Percentiles rank a stretch among this genome's conserved stretches.
Conservation (phyloP, 2,113 vertebrate species). For the Odobenus rosmarus region DNA sequence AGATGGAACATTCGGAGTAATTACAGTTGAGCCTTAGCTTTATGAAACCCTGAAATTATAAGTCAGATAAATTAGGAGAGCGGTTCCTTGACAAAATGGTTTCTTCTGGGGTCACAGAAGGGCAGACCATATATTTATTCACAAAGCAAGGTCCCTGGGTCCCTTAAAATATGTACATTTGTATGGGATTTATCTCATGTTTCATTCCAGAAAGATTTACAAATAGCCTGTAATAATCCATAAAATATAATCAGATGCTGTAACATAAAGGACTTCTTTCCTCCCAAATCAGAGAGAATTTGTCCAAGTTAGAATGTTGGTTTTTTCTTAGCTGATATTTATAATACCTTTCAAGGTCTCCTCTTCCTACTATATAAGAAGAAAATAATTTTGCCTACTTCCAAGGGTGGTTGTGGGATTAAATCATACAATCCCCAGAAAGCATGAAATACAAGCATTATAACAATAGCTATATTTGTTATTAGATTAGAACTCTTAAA, state of each 20-base stretch:
- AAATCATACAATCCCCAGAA: neutral
- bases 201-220: neutral
- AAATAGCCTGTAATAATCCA: neutral
- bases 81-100: constrained; percentile 7
- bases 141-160: neutral
- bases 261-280: neutral
- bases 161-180: neutral
- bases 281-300: neutral
- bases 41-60: constrained; percentile 56
- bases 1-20: neutral
- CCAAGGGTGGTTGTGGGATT: neutral
- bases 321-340: neutral
- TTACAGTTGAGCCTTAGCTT: neutral
- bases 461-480: neutral
- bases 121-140: neutral
- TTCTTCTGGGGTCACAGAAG: constrained; percentile 3
- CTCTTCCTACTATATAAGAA: neutral
- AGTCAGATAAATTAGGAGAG: constrained; percentile 21
- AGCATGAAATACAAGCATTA: neutral
- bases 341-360: neutral
- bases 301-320: neutral
- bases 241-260: neutral
- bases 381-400: neutral
- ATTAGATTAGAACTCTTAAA: constrained; percentile 10
- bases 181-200: neutral